Evolutionary conservation across 2,888 invertebrate genomes (phyloP), one percentile per base, ranked within the genome.

Genomic region (Neoscelio sp.): DNA sequence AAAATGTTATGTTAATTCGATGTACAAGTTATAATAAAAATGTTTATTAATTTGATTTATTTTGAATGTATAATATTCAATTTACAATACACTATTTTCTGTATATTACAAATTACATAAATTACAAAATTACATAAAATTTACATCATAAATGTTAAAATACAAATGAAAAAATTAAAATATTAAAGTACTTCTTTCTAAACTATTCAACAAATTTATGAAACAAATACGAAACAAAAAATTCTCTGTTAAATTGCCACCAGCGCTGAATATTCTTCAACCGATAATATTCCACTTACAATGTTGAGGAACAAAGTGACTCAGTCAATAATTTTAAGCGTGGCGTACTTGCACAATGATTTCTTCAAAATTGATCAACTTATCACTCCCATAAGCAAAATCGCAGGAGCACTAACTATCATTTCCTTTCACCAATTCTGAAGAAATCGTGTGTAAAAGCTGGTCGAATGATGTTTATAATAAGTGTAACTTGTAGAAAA

Each of bases 281-380:
- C 30, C 44, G 58, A 71, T 76, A 46, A 67, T 64, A 75, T 70
- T 70, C 56, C 54, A 71, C 44, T 78, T 67, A 17, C 60, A 67
- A 67, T 68, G 67, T 67, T 58, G 71, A 65, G 40, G 26, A 71
- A 77, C 42, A 54, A 77, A 77, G 42, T 65, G 64, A 67, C 52
- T 71, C 52, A 48, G 58, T 60, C 62, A 60, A 58, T 78, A 67
- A 78, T 65, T 60, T 71, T 67, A 71, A 78, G 78, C 67, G 67
- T 60, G 71, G 67, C 67, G 67, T 54, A 54, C 60, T 64, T 65
- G 44, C 46, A 20, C 71, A 38, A 35, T 23, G 71, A 50, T 60
- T 78, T 73, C 78, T 78, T 78, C 54, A 23, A 28, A 71, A 50
- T 58, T 56, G 65, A 7, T 17, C n/a, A 18, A 50, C 15, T 20